A percentile compares a stretch with the other conserved stretches of the same genome.
Conservation (phyloP, 2,797 vertebrate species). For the Pitangus sulphuratus region DNA sequence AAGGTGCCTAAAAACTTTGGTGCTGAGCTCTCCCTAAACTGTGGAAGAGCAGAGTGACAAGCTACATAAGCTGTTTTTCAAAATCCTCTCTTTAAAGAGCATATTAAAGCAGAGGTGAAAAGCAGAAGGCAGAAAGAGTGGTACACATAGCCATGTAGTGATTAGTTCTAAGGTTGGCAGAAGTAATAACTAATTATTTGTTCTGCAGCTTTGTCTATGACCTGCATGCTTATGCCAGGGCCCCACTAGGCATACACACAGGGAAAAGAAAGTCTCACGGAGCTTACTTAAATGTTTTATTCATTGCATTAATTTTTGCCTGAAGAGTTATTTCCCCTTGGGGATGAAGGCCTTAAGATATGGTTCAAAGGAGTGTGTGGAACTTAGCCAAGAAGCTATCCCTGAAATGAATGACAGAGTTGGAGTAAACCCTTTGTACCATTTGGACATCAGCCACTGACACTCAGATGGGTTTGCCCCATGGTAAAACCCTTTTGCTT, state of each 20-base stretch:
- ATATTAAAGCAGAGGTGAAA: neutral
- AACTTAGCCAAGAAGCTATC: conserved; percentile 9
- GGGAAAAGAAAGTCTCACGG: neutral
- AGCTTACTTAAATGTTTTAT: conserved; percentile 42
- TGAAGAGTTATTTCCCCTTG: neutral
- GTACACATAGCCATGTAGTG: neutral
- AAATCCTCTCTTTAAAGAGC: neutral
- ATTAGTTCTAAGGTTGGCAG: neutral
- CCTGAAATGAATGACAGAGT: neutral
- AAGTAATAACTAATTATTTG: conserved; percentile 17
- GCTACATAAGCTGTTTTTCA: conserved; percentile 10
- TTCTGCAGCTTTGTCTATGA: neutral
- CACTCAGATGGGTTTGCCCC: neutral
- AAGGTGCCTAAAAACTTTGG: neutral
- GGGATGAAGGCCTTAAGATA: neutral
- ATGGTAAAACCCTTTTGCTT: neutral
- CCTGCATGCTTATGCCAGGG: neutral
- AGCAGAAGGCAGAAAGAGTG: neutral
- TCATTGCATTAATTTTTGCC: conserved; percentile 49
- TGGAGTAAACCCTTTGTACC: neutral
- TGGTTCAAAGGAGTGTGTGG: neutral
- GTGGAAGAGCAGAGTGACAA: neutral
- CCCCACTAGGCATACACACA: neutral
- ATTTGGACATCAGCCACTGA: neutral
- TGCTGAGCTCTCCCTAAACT: neutral